Percentiles rank a stretch among this genome's conserved stretches.
Conservation (phyloP, 2,888 invertebrate genomes). For the Micropterix aruncella region DNA sequence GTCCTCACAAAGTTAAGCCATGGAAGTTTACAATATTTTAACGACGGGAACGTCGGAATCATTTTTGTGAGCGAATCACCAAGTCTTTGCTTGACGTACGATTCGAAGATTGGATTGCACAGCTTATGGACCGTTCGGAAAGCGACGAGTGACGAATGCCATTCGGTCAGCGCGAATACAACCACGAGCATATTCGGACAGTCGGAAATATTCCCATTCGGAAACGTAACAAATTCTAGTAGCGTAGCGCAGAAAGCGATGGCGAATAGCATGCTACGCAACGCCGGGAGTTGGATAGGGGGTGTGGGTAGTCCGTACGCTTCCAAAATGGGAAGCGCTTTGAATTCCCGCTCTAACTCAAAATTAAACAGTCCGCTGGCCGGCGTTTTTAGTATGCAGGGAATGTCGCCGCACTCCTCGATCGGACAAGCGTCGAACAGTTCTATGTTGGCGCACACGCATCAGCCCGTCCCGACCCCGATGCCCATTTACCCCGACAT, state of each 20-base stretch:
- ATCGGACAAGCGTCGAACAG: constrained; percentile 31
- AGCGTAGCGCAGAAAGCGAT: constrained; percentile 13
- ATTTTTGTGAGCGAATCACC: constrained; percentile 65
- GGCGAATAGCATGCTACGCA: constrained; percentile 25
- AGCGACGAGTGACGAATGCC: constrained; percentile 58
- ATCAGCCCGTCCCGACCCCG: constrained; percentile 34
- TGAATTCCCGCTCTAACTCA: constrained; percentile 23
- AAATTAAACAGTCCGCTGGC: constrained; percentile 33
- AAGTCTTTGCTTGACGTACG: constrained; percentile 71
- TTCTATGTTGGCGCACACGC: constrained; percentile 32
- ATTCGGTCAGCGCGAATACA: constrained; percentile 39
- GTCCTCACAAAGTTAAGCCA: constrained; percentile 55
- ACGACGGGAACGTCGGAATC: constrained; percentile 50
- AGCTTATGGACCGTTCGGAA: constrained; percentile 70
- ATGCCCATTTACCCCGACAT: constrained; percentile 71
- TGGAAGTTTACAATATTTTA: constrained; percentile 42
- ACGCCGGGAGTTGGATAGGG: constrained; percentile 24
- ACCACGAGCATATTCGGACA: constrained; percentile 29
- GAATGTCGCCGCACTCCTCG: constrained; percentile 31
- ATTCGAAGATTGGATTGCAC: constrained; percentile 62
- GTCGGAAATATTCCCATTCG: constrained; percentile 23
- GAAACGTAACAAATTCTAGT: constrained; percentile 15
- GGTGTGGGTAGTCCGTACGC: constrained; percentile 26
- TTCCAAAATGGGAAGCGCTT: constrained; percentile 21
- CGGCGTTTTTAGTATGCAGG: constrained; percentile 30